Conservation (phyloP, 2,797 vertebrate species). For the Crypturellus tataupa region DNA sequence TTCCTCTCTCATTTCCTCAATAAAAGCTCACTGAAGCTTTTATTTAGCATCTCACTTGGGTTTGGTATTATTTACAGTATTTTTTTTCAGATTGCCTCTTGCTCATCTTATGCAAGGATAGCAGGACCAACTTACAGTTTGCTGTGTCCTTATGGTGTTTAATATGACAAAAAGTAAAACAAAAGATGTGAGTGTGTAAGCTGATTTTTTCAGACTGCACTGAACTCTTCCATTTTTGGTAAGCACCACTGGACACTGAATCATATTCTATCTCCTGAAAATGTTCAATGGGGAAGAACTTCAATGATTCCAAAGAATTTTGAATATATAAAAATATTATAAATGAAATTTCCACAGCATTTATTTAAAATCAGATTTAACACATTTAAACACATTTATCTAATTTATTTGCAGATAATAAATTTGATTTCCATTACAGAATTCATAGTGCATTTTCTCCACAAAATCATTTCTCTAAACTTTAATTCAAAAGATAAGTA, state of each 20-base stretch:
- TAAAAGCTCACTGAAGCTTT: not conserved
- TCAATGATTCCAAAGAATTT: not conserved
- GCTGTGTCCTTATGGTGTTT: not conserved
- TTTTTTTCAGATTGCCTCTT: not conserved
- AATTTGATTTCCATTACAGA: not conserved
- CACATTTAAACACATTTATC: not conserved
- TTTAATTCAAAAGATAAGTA: not conserved
- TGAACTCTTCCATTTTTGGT: not conserved
- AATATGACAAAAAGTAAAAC: not conserved
- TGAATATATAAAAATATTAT: not conserved
- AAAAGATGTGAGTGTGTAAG: not conserved
- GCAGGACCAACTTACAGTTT: not conserved
- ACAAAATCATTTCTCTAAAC: not conserved
- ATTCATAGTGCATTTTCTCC: not conserved
- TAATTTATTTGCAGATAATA: not conserved
- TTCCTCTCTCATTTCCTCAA: not conserved
- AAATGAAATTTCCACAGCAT: not conserved
- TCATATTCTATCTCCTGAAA: not conserved
- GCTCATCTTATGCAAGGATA: not conserved
- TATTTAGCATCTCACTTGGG: not conserved
- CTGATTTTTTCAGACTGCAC: not conserved
- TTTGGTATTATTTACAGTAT: not conserved
- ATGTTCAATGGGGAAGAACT: not conserved
- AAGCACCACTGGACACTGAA: rapidly evolving
- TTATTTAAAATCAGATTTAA: not conserved